Base-by-base conservation (phyloP, 2,113 vertebrate species). In the Nettapus auritus region DNA sequence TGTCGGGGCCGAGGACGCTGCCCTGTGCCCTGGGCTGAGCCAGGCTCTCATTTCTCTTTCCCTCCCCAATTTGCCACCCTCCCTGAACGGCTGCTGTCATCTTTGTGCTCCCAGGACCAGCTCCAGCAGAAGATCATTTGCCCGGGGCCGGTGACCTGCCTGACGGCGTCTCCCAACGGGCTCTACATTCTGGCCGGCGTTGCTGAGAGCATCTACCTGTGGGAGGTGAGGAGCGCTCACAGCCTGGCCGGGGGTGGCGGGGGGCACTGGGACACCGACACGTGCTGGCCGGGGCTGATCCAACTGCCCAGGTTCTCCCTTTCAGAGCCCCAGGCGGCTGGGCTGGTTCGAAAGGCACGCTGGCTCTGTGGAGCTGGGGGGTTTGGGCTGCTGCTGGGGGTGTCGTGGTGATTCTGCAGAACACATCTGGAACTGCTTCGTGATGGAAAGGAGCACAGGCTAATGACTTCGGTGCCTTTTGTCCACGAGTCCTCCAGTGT, bases 111-210 rank as follows among this genome's bases (percentile, higher is more conserved):
- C 60, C 92, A 99, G 99, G 99, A 99, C 88, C 99, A 99, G 96
- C 98, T 99, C 38, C 99, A 99, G 96, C 99, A 99, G 98, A 99
- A 99, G 97, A 99, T 99, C 28, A 98, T 99, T 36, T 99, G 99
- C 93, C 99, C 99, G 0, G 99, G 99, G 71, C 98, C 98, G 0
- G 98, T 99, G 67, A 99, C 98, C 60, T 99, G 99, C 96, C 96
- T 99, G 82, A 98, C 98, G 0, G 97, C 99, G 0, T 98, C 99
- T 11, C 98, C 99, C 60, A 98, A 99, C 0, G 99, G 99, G 8
- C 98, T 99, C 50, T 99, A 99, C 66, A 86, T 99, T 20, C 82
- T 99, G 76, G 99, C 98, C 0, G 99, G 99, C 1, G 98, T 99
- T 0, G 97, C 98, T 0, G 99, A 99, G 85, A 98, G 98, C 29